Conservation (phyloP, 2,888 invertebrate species). For the Agriopis marginaria region DNA sequence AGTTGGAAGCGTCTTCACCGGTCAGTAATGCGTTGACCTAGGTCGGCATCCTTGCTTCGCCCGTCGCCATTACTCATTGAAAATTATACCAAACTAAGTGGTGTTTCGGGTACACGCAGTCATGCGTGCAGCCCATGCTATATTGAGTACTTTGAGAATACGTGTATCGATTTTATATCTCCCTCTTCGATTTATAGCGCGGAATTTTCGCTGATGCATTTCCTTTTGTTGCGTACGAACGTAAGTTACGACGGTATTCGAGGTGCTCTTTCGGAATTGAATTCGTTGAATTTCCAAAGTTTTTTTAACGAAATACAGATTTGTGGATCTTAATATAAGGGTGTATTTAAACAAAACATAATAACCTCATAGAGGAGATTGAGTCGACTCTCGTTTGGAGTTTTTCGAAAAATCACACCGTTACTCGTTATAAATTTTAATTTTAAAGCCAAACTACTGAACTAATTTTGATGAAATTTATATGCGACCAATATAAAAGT, state of each 20-base stretch:
- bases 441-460: too few species aligned
- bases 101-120: conserved; percentile 78
- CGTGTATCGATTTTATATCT: conserved; percentile 59
- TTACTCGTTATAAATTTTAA: too few species aligned
- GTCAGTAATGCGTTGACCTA: conserved; percentile 78
- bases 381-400: too few species aligned
- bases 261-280: conserved; percentile 37
- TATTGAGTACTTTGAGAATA: conserved; percentile 51
- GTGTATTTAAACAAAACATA: too few species aligned
- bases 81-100: conserved; percentile 83
- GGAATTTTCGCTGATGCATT: conserved; percentile 61
- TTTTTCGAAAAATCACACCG: too few species aligned
- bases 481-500: too few species aligned
- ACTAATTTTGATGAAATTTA: too few species aligned
- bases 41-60: conserved; percentile 66
- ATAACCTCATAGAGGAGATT: too few species aligned
- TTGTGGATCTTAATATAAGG: too few species aligned
- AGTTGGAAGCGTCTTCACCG: conserved; percentile 65
- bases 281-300: conserved; percentile 8
- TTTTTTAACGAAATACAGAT: too few species aligned
- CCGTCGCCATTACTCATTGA: conserved; percentile 79
- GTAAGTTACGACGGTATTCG: conserved; percentile 41
- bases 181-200: conserved; percentile 61
- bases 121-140: conserved; percentile 60
- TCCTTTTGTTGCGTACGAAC: conserved; percentile 48